A percentile compares a stretch with the other conserved stretches of the same genome.
phyloP scores from a whole-genome alignment of 2,113 vertebrate species.

The Pluvianellus socialis region DNA sequence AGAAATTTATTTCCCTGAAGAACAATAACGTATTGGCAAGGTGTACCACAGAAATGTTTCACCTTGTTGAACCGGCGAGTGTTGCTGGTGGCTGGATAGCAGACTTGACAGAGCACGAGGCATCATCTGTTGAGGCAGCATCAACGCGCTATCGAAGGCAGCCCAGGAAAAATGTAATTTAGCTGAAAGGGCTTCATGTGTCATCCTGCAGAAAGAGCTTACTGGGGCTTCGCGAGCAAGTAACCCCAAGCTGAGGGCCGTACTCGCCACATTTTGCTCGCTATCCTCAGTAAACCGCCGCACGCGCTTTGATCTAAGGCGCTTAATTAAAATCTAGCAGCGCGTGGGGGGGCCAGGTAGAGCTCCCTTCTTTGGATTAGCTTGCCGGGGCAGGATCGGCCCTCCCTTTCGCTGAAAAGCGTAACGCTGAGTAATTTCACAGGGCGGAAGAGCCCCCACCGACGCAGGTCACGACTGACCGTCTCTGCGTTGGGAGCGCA shows the following conservation, averaged over 20 bases:
- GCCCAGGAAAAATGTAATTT: background rate
- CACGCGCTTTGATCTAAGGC: background rate
- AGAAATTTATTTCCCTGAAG: background rate
- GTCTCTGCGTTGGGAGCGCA: background rate
- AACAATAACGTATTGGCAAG: background rate
- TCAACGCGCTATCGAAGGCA: background rate
- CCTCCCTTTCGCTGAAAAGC: background rate
- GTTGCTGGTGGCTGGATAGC: background rate
- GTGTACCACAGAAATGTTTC: background rate
- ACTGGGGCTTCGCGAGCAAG: background rate
- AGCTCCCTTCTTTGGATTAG: background rate
- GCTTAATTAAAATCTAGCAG: background rate
- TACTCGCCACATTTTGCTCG: rapidly evolving
- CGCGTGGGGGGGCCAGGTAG: rapidly evolving
- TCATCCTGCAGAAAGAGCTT: background rate
- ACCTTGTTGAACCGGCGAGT: background rate
- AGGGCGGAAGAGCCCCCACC: background rate
- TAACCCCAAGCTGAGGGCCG: background rate
- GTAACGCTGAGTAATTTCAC: background rate
- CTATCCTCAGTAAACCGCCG: background rate
- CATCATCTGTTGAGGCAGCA: background rate
- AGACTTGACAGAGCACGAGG: background rate
- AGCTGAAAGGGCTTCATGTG: background rate
- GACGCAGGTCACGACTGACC: background rate
- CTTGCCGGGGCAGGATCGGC: background rate